These are phyloP conservation scores for Rhamnusium bicolor DNA, from an alignment of 2,888 invertebrate genomes.

Conservation along the genomic window DNA sequence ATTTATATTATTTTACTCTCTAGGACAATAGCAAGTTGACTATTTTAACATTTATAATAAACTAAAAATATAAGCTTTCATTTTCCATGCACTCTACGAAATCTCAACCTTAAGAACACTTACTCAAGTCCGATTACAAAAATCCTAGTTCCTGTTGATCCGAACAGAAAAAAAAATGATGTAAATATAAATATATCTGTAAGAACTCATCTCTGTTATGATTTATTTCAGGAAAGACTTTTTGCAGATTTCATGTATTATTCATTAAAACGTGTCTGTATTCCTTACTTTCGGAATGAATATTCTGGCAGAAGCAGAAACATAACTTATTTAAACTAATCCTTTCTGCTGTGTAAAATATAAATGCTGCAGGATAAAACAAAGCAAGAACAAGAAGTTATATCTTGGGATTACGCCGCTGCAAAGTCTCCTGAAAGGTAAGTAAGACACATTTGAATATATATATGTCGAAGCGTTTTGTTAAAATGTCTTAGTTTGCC, in stretches of 20 bases:
- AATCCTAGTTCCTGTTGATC: not conserved
- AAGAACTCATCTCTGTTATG: constrained; percentile 4
- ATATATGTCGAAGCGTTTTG: not conserved
- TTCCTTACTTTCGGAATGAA: constrained; percentile 43
- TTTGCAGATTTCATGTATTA: constrained; percentile 36
- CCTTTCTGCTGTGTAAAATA: constrained; percentile 48
- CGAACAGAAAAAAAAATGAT: not conserved
- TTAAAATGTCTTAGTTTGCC: not conserved
- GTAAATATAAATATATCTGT: not conserved
- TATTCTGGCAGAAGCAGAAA: constrained; percentile 45
- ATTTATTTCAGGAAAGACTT: constrained; percentile 17
- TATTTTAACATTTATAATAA: too few species aligned
- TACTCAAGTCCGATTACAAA: not conserved
- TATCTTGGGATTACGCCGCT: constrained; percentile 12
- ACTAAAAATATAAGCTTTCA: too few species aligned
- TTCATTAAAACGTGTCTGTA: constrained; percentile 39
- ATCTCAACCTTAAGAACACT: too few species aligned
- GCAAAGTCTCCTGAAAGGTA: constrained; percentile 4
- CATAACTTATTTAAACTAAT: constrained; percentile 53
- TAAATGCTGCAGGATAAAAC: constrained; percentile 41
- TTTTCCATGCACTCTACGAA: too few species aligned
- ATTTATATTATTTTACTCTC: too few species aligned
- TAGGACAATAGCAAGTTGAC: too few species aligned
- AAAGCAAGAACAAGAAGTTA: constrained; percentile 28
- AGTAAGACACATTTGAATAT: constrained; percentile 20